A percentile compares a stretch with the other conserved stretches of the same genome.
phyloP scores from a whole-genome alignment of 2,113 vertebrate species.

The Myotis davidii region DNA sequence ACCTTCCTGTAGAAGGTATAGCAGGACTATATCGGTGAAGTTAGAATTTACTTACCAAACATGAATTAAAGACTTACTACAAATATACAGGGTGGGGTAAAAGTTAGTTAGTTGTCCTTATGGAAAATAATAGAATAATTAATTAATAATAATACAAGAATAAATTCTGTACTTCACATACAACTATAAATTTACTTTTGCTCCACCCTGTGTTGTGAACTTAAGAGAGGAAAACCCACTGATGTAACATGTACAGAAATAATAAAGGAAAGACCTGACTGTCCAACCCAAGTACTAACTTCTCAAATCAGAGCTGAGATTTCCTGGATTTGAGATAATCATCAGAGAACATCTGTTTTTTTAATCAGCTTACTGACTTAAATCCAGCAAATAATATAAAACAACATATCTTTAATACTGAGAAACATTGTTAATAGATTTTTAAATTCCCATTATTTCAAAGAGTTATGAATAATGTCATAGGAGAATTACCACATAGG shows the following conservation, averaged over 20 bases:
- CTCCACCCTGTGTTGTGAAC: not conserved
- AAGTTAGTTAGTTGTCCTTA: too few relatives aligned
- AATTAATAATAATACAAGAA: not conserved
- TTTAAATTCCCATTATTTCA: slow-evolving; percentile 12
- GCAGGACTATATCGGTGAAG: not conserved
- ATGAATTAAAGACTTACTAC: slow-evolving; percentile 33
- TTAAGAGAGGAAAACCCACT: slow-evolving; percentile 8
- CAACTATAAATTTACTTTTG: not conserved
- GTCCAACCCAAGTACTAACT: not conserved
- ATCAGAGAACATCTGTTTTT: not conserved
- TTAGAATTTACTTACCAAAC: slow-evolving; percentile 46
- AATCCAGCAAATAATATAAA: slow-evolving; percentile 40
- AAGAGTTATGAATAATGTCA: not conserved
- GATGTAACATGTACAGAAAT: not conserved
- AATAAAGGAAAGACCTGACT: not conserved
- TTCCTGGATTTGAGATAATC: not conserved
- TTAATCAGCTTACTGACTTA: not conserved
- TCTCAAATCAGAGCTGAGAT: not conserved
- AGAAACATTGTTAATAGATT: slow-evolving; percentile 39
- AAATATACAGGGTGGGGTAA: too few relatives aligned
- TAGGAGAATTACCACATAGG: not conserved
- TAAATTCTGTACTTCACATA: not conserved
- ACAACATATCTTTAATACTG: not conserved
- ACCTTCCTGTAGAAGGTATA: not conserved
- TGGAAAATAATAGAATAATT: not conserved